These are phyloP conservation scores for Pseudoips prasinana DNA, from an alignment of 2,888 invertebrate species.

Conservation along the genomic window DNA sequence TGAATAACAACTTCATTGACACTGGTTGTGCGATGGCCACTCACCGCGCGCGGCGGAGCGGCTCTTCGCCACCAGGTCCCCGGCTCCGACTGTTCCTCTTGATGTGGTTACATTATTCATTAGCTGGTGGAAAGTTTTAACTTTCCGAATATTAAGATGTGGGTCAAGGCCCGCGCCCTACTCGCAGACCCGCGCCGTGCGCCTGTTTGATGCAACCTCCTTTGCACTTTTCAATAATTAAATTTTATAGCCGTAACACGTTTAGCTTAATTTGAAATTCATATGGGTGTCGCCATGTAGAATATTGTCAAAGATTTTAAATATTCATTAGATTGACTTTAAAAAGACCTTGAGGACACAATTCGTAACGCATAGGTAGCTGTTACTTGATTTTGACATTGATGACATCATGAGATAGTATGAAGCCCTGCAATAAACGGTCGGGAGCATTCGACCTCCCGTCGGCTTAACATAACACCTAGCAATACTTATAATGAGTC, in stretches of 20 bases:
- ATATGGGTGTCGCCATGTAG: not conserved
- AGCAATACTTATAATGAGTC: no score
- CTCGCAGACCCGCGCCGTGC: constrained; percentile 17
- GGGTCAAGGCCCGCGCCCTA: constrained; percentile 48
- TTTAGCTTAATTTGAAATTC: not conserved
- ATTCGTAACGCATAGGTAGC: not conserved
- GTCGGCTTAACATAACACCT: no score
- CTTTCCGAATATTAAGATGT: constrained; percentile 59
- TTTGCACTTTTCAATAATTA: constrained; percentile 51
- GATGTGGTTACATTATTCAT: no score
- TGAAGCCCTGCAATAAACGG: no score
- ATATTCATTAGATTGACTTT: not conserved
- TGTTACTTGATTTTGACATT: no score
- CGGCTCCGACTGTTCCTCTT: no score
- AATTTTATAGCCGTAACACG: constrained; percentile 27
- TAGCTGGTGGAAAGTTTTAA: constrained; percentile 62
- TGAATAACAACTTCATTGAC: no score
- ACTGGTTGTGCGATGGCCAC: no score
- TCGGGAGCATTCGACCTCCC: no score
- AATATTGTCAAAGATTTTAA: not conserved
- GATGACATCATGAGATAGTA: no score
- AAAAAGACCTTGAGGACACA: not conserved
- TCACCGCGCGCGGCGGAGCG: no score
- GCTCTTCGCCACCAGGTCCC: no score
- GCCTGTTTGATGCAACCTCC: constrained; percentile 49